phyloP scores from a whole-genome alignment of 2,797 vertebrate genomes.

The Cyprinella venusta region DNA sequence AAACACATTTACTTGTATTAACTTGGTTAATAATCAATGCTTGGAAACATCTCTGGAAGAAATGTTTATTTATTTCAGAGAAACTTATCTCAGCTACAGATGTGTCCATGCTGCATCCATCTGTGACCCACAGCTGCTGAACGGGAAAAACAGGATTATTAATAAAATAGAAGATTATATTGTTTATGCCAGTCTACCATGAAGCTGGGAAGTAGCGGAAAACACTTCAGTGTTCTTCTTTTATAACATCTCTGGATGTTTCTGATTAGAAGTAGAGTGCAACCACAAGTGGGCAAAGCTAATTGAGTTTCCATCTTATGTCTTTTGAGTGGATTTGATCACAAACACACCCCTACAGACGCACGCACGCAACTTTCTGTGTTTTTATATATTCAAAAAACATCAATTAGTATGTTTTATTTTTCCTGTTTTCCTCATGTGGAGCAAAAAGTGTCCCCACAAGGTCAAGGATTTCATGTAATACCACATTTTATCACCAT shows the following conservation, averaged over 20 bases:
- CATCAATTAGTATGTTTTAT: too few species aligned
- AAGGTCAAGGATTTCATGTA: too few species aligned
- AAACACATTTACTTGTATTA: too few species aligned
- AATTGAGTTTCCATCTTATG: constrained; percentile 61
- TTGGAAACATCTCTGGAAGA: background rate
- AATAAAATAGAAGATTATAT: constrained; percentile 42
- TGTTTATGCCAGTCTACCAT: constrained; percentile 15
- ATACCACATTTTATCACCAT: background rate
- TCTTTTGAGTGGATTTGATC: constrained; percentile 45
- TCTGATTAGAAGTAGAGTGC: constrained; percentile 51
- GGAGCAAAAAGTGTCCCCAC: too few species aligned
- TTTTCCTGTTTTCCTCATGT: too few species aligned
- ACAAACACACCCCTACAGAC: background rate
- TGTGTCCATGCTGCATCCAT: constrained; percentile 42
- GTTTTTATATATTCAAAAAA: too few species aligned
- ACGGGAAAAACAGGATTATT: constrained; percentile 43
- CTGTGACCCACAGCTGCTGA: constrained; percentile 36
- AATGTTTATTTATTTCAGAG: background rate
- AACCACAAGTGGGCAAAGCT: constrained; percentile 39
- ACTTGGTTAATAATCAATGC: background rate
- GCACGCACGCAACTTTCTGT: background rate
- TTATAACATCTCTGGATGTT: constrained; percentile 43
- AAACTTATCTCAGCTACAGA: constrained; percentile 6
- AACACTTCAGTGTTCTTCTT: constrained; percentile 51
- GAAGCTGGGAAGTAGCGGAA: constrained; percentile 39